phyloP scores from a whole-genome alignment of 2,888 invertebrate genomes.

The Drosophila flavopinicola region DNA sequence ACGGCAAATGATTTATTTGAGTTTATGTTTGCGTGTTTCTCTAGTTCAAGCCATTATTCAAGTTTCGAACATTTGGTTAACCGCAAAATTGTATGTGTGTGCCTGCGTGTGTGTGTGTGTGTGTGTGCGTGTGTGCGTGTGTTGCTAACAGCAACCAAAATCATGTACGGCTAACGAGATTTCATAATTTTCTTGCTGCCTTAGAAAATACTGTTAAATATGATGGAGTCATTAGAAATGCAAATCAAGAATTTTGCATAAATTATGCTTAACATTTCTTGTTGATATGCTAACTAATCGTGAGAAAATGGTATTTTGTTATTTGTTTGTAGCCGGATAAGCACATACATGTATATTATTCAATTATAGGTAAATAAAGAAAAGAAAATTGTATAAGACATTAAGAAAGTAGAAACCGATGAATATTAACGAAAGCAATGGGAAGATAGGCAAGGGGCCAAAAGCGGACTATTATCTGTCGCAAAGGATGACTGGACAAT shows the following conservation, averaged over 20 bases:
- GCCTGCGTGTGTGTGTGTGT: not conserved
- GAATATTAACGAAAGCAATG: no score
- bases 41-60: slow-evolving; percentile 30
- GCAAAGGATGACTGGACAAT: no score
- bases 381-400: no score
- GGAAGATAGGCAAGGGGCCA: no score
- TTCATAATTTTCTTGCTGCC: slow-evolving; percentile 16
- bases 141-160: slow-evolving; percentile 1
- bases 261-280: not conserved
- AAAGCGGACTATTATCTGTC: no score
- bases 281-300: no score
- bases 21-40: slow-evolving; percentile 18
- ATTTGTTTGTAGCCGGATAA: no score
- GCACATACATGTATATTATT: no score
- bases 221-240: not conserved
- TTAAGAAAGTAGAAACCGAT: no score
- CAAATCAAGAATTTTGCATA: not conserved
- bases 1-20: slow-evolving; percentile 21
- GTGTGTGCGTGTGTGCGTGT: not conserved
- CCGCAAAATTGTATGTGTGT: slow-evolving; percentile 35
- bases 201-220: not conserved
- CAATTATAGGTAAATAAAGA: not conserved
- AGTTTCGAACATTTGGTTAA: slow-evolving; percentile 43
- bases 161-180: not conserved
- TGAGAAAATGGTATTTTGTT: no score